A percentile compares a stretch with the other conserved stretches of the same genome.
Conservation (phyloP, 2,888 invertebrate genomes). For the Heterodera filipjevi region DNA sequence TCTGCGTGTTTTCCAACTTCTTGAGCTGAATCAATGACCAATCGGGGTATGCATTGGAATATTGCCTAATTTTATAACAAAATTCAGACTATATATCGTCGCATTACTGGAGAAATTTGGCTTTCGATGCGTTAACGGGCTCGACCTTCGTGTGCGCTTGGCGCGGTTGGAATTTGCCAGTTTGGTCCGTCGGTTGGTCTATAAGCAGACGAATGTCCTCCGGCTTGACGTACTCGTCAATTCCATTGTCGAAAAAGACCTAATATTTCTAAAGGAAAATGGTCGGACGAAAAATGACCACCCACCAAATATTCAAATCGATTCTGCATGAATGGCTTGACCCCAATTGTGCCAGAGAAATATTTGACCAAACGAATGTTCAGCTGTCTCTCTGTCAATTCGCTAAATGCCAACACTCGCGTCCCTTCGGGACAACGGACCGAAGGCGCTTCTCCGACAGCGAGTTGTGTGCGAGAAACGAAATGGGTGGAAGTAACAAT, state of each 20-base stretch:
- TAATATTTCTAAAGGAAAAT: not conserved
- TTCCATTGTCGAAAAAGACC: conserved; percentile 37
- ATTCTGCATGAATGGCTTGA: conserved; percentile 36
- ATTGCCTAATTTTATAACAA: conserved; percentile 18
- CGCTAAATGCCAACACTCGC: conserved; percentile 32
- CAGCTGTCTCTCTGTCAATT: not conserved
- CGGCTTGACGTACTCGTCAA: conserved; percentile 37
- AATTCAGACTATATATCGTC: not conserved
- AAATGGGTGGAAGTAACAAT: not conserved
- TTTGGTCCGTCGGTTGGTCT: conserved; percentile 37
- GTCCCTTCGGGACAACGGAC: conserved; percentile 39
- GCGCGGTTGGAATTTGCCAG: conserved; percentile 30
- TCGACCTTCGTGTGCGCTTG: conserved; percentile 33
- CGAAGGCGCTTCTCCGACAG: conserved; percentile 34
- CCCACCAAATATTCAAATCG: conserved; percentile 36
- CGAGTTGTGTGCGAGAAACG: conserved; percentile 8
- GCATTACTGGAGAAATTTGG: not conserved
- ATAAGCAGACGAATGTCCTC: conserved; percentile 33
- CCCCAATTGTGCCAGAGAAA: conserved; percentile 36
- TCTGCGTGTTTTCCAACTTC: conserved; percentile 36
- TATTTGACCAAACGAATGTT: not conserved
- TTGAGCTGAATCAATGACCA: conserved; percentile 46
- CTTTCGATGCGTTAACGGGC: not conserved
- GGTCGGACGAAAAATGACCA: not conserved
- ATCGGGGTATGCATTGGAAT: conserved; percentile 44